A percentile compares a stretch with the other conserved stretches of the same genome.
These are phyloP conservation scores for Augochlorella aurata DNA, from an alignment of 2,888 invertebrate genomes.

Conservation along the genomic window DNA sequence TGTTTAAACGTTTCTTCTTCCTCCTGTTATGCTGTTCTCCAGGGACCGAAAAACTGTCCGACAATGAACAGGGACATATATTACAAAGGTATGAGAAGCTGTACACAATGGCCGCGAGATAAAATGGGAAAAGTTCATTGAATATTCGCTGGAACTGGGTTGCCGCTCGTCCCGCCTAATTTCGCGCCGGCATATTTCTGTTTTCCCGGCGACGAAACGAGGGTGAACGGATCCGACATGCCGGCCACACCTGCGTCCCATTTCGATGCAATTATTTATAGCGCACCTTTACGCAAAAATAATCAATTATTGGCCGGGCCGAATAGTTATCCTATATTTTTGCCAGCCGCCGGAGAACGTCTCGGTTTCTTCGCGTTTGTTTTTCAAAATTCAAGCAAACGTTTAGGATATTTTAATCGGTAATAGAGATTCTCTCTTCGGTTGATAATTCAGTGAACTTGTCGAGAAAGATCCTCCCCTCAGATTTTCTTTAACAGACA, in stretches of 20 bases:
- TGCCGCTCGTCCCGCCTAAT: conserved; percentile 13
- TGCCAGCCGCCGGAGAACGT: neutral
- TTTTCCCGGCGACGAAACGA: neutral
- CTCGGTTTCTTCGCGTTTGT: neutral
- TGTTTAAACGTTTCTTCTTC: conserved; percentile 39
- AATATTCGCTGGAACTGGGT: conserved; percentile 29
- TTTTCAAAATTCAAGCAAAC: neutral
- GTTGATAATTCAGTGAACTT: too few species aligned
- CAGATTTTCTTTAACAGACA: too few species aligned
- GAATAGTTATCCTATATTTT: neutral
- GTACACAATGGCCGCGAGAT: conserved; percentile 16
- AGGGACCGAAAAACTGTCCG: conserved; percentile 92
- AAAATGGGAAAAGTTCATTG: conserved; percentile 56
- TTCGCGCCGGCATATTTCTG: conserved; percentile 13
- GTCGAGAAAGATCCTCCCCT: too few species aligned
- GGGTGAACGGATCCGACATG: conserved; percentile 6
- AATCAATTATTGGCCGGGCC: neutral
- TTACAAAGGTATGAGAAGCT: conserved; percentile 88
- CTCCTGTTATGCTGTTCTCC: conserved; percentile 62
- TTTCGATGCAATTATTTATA: conserved; percentile 11
- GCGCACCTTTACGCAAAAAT: neutral
- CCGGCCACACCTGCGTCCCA: conserved; percentile 6
- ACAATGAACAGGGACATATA: conserved; percentile 96
- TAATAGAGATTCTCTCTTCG: too few species aligned
- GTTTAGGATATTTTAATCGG: neutral